Percentiles rank a stretch among this genome's conserved stretches.
Conservation (phyloP, 2,113 vertebrate species). For the Petaurus breviceps region DNA sequence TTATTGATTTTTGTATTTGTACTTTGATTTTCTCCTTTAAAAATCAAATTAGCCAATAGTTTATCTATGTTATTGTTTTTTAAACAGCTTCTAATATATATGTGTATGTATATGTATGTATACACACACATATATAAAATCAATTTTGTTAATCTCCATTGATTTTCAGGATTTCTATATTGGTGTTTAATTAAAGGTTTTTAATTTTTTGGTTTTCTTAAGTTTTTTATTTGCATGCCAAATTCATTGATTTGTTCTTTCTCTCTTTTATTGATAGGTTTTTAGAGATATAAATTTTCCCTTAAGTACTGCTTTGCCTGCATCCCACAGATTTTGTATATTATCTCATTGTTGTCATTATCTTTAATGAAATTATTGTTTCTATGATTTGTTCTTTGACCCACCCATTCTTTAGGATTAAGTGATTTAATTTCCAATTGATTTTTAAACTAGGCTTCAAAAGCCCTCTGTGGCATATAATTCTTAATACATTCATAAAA, state of each 20-base stretch:
- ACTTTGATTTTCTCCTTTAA: not conserved
- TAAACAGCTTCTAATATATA: not conserved
- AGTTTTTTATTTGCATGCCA: not conserved
- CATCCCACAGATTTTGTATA: not conserved
- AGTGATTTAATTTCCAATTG: not conserved
- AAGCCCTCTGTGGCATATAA: not conserved
- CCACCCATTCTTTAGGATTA: too few relatives aligned
- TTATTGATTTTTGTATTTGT: not conserved
- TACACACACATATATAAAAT: too few relatives aligned
- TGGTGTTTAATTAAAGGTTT: not conserved
- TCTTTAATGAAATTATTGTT: not conserved
- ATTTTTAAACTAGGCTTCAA: not conserved
- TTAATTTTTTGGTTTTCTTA: not conserved
- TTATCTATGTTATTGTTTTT: not conserved
- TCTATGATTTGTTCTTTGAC: too few relatives aligned
- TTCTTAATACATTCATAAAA: not conserved
- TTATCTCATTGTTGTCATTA: not conserved
- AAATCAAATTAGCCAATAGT: not conserved
- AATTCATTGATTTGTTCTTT: not conserved
- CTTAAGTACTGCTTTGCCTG: not conserved
- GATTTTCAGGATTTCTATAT: not conserved
- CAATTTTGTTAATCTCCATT: not conserved
- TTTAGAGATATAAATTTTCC: not conserved
- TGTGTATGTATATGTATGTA: too few relatives aligned
- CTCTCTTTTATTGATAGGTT: not conserved